Evolutionary conservation across 1,140 invertebrate genomes (phyloP), one percentile per base, ranked within the genome.

Genomic region (Drosophila littoralis): DNA sequence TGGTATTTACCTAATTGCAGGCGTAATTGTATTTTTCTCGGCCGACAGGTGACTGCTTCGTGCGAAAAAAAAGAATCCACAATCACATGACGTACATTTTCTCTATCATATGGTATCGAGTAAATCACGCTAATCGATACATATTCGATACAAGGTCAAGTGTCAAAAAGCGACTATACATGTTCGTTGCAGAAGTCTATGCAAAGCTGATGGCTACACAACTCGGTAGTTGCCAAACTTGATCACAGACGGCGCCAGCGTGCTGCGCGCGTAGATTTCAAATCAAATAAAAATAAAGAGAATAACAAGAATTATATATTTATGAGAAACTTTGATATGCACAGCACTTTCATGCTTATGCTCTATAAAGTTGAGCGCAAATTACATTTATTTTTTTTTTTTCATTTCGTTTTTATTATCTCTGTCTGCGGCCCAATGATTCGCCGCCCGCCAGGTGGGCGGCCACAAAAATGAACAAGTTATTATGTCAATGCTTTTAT

Each of bases 41-140:
- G 75, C 77, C 63, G 84, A 83, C 83, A 89, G 84, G 84, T 89
- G 84, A 89, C 84, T 89, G 66, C 80, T 83, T 58, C 79, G 69
- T 78, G 74, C 75, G 84, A 89, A 89, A 89, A 89, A 83, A 89
- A 83, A 83, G 76, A 77, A 88, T 80, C 77, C 79, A 88, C 83
- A 88, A 88, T 88, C 84, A 88, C 84, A 88, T 88, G 84, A 88
- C 81, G 77, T 85, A 84, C 81, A 84, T 73, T 75, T 75, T 75
- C 73, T 75, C 73, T 75, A 75, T 75, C 73, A 65, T 45, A 65
- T 45, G 46, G 58, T 64, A 75, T 75, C 73, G 73, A 75, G 73
- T 75, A 50, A 43, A 36, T 75, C 71, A 75, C 71, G 71, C 45
- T 12, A 70, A 28, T 75, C 71, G 71, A 75, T 70, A 55, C 1